These are phyloP conservation scores for Orchesella flavescens DNA, from an alignment of 2,888 invertebrate species.

Conservation along the genomic window DNA sequence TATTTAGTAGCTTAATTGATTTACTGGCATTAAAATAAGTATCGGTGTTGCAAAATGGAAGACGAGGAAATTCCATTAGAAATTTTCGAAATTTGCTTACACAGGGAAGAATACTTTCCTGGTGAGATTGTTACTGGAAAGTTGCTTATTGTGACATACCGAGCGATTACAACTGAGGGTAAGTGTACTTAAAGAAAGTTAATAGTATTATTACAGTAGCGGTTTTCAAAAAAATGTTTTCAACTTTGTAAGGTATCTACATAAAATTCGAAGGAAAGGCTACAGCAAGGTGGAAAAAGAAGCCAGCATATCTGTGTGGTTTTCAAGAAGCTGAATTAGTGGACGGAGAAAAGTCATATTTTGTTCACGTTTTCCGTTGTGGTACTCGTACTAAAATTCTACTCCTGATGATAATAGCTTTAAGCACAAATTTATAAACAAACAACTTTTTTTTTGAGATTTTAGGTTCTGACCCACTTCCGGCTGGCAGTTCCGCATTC, in stretches of 20 bases:
- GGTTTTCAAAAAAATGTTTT: background rate
- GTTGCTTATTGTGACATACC: conserved; percentile 78
- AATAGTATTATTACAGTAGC: conserved; percentile 9
- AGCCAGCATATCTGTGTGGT: conserved; percentile 80
- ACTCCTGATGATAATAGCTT: background rate
- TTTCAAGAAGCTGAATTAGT: conserved; percentile 42
- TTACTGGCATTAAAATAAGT: background rate
- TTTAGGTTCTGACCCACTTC: background rate
- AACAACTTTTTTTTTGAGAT: background rate
- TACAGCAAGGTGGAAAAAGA: conserved; percentile 77
- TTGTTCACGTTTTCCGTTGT: conserved; percentile 37
- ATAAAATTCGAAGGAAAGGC: conserved; percentile 84
- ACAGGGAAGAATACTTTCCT: conserved; percentile 76
- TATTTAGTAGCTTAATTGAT: background rate
- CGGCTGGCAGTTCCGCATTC: conserved; percentile 40
- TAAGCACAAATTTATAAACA: too few species aligned
- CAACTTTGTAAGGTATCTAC: conserved; percentile 78
- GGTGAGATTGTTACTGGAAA: conserved; percentile 80
- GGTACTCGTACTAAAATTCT: conserved; percentile 3
- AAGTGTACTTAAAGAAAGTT: conserved; percentile 72
- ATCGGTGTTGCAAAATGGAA: background rate
- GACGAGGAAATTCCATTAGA: background rate
- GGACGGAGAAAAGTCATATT: conserved; percentile 25
- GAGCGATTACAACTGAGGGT: conserved; percentile 82
- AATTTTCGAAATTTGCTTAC: conserved; percentile 46